Percentiles rank a stretch among this genome's conserved stretches.
These are phyloP conservation scores for Bambusicola thoracicus DNA, from an alignment of 2,113 vertebrate species.

Conservation along the genomic window DNA sequence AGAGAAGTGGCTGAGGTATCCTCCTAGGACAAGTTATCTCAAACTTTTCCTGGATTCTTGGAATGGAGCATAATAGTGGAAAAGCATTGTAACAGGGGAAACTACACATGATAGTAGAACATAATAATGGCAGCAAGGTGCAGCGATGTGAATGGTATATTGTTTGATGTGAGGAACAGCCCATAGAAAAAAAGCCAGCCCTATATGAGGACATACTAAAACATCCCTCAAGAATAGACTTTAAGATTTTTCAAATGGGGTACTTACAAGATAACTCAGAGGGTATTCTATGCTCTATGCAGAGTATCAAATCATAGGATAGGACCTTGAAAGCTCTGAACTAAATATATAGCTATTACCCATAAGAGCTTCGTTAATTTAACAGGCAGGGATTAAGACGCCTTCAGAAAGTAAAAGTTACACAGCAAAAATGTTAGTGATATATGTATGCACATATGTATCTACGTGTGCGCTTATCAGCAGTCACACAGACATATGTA, in stretches of 20 bases:
- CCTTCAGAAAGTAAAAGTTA: neutral
- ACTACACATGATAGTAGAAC: neutral
- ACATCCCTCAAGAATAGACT: neutral
- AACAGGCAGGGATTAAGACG: neutral
- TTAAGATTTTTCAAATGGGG: neutral
- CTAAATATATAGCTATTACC: neutral
- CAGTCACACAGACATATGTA: neutral
- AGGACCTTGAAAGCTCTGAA: neutral
- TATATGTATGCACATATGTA: neutral
- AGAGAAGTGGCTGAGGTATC: neutral
- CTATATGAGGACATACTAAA: neutral
- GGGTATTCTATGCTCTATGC: neutral
- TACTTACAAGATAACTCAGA: neutral
- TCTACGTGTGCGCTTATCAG: neutral
- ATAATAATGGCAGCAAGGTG: rapidly evolving
- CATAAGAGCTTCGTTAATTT: neutral
- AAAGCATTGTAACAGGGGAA: neutral
- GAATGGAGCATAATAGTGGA: neutral
- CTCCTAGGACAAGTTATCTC: neutral
- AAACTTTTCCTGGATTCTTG: neutral
- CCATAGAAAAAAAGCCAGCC: neutral
- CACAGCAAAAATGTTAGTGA: neutral
- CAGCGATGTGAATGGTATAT: neutral
- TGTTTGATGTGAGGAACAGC: neutral
- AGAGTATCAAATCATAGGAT: neutral